Base-by-base conservation (phyloP, 1,140 invertebrate genomes). In the Drosophila erecta region DNA sequence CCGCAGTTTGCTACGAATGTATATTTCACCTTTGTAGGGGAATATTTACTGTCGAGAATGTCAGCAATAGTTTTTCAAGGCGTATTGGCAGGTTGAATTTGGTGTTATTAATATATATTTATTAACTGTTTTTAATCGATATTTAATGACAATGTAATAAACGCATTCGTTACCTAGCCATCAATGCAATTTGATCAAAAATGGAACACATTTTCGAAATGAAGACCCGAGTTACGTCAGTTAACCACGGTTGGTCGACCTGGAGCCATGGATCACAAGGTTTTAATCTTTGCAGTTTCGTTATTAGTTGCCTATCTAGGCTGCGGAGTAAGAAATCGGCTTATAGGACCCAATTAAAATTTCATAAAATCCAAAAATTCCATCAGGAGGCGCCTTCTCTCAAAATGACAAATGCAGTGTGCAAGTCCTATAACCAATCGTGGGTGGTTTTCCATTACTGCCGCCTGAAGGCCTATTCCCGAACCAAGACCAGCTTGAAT, bases 381-480 rank as follows among this genome's bases (percentile, higher is more conserved):
- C 15, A 22, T 7, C 17, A 62, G 59, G 38, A 54, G 27, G 46
- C 59, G 6, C 12, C 50, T 0, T 35, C 10, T 35, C 10, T 59
- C 2, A 76, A 79, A 54, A 43, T 79, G 55, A 79, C 73, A 10
- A 79, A 79, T 51, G 47, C 30, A 2, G 41, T 47, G 3, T 77
- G 71, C 12, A 24, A 58, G 15, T 75, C 75, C 0, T 58, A 33
- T 20, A 76, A 76, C 37, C 14, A 75, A 20, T 62, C 73, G 1
- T 80, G 76, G 76, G 58, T 80, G 0, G 14, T 24, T 0, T 1
- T 79, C 6, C 56, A 72, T 5, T 51, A 54, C 14, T 79, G 77
- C 8, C 69, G 64, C 1, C 50, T 78, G 8, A 56, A 61, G 2
- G 60, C 76, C 3, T 37, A 73, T 14, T 56, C 69, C 10, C 49